Conservation (phyloP, 2,888 invertebrate species). For the Alentia gelatinosa region DNA sequence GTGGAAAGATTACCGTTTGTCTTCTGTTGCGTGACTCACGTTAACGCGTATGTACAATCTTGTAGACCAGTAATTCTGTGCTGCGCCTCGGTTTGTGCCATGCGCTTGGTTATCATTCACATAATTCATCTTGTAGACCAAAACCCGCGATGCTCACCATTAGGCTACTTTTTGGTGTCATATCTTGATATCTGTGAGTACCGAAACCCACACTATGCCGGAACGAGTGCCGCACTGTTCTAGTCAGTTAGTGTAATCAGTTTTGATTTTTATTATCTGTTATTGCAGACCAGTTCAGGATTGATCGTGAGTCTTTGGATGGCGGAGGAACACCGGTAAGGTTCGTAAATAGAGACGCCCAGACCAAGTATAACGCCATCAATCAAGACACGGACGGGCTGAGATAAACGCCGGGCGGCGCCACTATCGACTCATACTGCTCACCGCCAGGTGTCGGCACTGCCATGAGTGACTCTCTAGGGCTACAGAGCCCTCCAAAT, state of each 20-base stretch:
- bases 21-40: not conserved
- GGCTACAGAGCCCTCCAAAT: too few relatives aligned
- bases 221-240: too few relatives aligned
- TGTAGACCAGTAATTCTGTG: not conserved
- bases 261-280: too few relatives aligned
- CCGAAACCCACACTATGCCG: too few relatives aligned
- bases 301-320: constrained; percentile 33
- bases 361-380: constrained; percentile 38
- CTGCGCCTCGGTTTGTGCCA: not conserved
- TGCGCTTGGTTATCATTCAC: not conserved
- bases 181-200: too few relatives aligned
- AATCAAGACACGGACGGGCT: not conserved
- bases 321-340: constrained; percentile 25
- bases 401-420: not conserved
- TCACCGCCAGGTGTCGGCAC: too few relatives aligned
- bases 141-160: too few relatives aligned
- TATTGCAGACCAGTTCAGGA: constrained; percentile 21
- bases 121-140: too few relatives aligned
- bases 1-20: too few relatives aligned
- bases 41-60: not conserved
- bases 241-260: too few relatives aligned
- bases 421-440: not conserved
- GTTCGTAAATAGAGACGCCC: constrained; percentile 12
- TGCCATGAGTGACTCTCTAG: too few relatives aligned
- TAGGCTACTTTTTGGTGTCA: too few relatives aligned